These are phyloP conservation scores for Zaprionus lachaisei DNA, from an alignment of 1,140 invertebrate genomes.

Conservation along the genomic window DNA sequence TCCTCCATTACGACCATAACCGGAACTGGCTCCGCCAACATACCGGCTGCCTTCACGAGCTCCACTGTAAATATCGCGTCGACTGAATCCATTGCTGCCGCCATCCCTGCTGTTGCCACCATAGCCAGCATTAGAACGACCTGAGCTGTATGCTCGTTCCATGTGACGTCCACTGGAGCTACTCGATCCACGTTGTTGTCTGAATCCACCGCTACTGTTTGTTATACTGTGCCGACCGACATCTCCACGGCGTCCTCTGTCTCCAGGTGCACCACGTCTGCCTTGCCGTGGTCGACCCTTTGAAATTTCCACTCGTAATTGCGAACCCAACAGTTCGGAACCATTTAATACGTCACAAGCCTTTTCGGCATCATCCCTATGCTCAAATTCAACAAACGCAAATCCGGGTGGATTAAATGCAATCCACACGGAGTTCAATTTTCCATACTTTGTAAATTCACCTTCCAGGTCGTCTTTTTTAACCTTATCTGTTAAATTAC, in stretches of 20 bases:
- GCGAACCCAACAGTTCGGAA: constrained; percentile 91
- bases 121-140: constrained; percentile 84
- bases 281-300: constrained; percentile 88
- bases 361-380: constrained; percentile 96
- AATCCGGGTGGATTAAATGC: constrained; percentile 98
- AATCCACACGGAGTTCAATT: constrained; percentile 97
- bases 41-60: constrained; percentile 84
- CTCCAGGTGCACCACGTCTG: constrained; percentile 85
- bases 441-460: constrained; percentile 95
- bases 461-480: constrained; percentile 95
- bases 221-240: constrained; percentile 85
- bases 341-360: constrained; percentile 97
- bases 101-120: constrained; percentile 65
- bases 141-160: constrained; percentile 85
- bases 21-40: constrained; percentile 81
- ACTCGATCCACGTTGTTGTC: constrained; percentile 72
- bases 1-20: constrained; percentile 82
- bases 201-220: constrained; percentile 84
- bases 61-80: constrained; percentile 81
- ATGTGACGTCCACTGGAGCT: constrained; percentile 79
- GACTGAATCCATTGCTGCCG: constrained; percentile 79
- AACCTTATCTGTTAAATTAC: constrained; percentile 91
- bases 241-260: constrained; percentile 85
- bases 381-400: constrained; percentile 99
- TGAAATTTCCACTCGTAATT: constrained; percentile 93